Evolutionary conservation across 2,113 vertebrate species (phyloP).

Genomic region (Brevimyrus niger): DNA sequence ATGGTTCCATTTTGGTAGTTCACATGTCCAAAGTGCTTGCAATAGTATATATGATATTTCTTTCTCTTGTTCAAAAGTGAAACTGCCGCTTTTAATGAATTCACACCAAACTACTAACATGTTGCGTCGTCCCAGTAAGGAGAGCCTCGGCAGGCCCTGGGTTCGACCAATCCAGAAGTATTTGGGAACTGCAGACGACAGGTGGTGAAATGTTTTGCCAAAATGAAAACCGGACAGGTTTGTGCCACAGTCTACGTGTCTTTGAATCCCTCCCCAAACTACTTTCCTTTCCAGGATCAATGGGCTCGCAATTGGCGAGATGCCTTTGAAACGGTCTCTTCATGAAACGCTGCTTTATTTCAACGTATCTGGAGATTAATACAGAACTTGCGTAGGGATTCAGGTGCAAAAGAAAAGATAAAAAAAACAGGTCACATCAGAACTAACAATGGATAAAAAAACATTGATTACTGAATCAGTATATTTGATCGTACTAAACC

Average conservation of each 20-base stretch:
- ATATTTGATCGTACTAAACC: not conserved
- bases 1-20: slow-evolving; percentile 3
- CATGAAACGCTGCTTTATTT: not conserved
- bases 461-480: not conserved
- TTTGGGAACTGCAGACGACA: not conserved
- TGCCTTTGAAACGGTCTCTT: not conserved
- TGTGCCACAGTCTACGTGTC: not conserved
- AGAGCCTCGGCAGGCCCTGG: not conserved
- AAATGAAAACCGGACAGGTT: not conserved
- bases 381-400: not conserved
- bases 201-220: not conserved
- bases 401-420: no score
- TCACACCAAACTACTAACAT: not conserved
- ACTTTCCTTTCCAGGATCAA: not conserved
- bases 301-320: not conserved
- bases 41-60: not conserved
- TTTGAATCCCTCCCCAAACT: not conserved
- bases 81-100: not conserved
- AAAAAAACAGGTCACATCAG: not conserved
- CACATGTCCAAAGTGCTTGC: not conserved
- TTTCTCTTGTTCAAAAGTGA: not conserved
- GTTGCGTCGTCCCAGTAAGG: not conserved
- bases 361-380: not conserved
- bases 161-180: not conserved
- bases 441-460: not conserved